These are phyloP conservation scores for Poeciliopsis prolifica DNA, from an alignment of 2,113 vertebrate genomes.

Conservation along the genomic window DNA sequence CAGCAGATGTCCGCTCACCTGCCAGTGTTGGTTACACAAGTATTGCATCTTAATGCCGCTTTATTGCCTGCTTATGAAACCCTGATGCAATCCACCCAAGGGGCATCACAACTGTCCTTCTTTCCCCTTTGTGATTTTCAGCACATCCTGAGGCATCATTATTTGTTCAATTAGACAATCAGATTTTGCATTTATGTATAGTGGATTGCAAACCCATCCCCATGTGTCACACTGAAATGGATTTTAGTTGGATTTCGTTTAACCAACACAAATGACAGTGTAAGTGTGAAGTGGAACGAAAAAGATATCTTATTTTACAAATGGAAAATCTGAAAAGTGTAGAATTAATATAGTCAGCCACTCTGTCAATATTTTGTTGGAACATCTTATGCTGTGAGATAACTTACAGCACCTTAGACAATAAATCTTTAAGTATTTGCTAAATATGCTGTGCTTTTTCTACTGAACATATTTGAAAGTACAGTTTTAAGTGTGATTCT, in stretches of 20 bases:
- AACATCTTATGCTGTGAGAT: not conserved
- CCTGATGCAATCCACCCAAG: slow-evolving; percentile 38
- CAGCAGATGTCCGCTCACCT: slow-evolving; percentile 52
- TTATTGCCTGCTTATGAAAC: slow-evolving; percentile 56
- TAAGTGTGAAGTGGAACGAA: not conserved
- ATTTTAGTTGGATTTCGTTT: not conserved
- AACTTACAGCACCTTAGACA: not conserved
- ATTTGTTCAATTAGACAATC: not conserved
- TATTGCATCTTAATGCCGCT: slow-evolving; percentile 52
- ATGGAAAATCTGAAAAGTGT: not conserved
- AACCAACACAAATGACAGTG: not conserved
- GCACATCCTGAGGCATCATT: slow-evolving; percentile 14
- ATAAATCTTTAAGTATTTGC: slow-evolving; percentile 12
- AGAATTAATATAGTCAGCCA: not conserved
- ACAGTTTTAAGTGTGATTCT: not conserved
- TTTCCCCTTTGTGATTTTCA: slow-evolving; percentile 50
- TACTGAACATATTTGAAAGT: not conserved
- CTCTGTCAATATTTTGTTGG: not conserved
- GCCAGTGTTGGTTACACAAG: slow-evolving; percentile 35
- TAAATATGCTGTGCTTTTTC: slow-evolving; percentile 5
- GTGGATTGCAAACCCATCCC: not conserved
- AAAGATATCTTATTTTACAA: not conserved
- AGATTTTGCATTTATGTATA: slow-evolving; percentile 11
- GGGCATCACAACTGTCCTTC: slow-evolving; percentile 46
- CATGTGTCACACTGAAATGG: not conserved